Percentiles rank a stretch among this genome's conserved stretches.
phyloP scores from a whole-genome alignment of 1,140 invertebrate genomes.

The Lycorma delicatula region DNA sequence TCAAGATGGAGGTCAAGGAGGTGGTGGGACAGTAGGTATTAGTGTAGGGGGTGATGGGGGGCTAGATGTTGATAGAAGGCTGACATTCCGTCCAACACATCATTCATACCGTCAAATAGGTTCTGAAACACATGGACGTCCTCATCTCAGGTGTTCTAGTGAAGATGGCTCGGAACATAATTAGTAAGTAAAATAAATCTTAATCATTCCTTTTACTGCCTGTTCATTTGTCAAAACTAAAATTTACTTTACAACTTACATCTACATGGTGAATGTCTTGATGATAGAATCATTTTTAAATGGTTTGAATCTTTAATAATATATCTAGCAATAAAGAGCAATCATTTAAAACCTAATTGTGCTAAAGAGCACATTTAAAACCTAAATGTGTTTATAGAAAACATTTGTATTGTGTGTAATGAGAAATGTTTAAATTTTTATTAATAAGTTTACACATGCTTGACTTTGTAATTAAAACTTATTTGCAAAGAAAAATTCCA shows the following conservation, averaged over 20 bases:
- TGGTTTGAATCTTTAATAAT: background rate
- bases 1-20: slow-evolving; percentile 28
- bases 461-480: no score
- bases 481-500: no score
- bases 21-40: slow-evolving; percentile 15
- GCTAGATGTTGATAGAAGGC: slow-evolving; percentile 43
- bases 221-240: no score
- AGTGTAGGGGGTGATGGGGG: slow-evolving; percentile 18
- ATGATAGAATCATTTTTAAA: background rate
- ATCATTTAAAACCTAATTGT: no score
- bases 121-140: slow-evolving; percentile 35
- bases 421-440: no score
- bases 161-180: slow-evolving; percentile 39
- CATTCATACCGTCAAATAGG: slow-evolving; percentile 37
- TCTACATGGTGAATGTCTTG: background rate
- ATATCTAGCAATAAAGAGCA: no score
- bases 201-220: no score
- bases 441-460: no score
- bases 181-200: slow-evolving; percentile 35
- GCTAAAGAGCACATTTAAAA: no score
- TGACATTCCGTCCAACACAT: slow-evolving; percentile 41
- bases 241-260: background rate
- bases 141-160: slow-evolving; percentile 36
- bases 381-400: no score
- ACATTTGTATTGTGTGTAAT: no score